Base-by-base conservation (phyloP, 2,888 invertebrate genomes). In the Heliconius charithonia region DNA sequence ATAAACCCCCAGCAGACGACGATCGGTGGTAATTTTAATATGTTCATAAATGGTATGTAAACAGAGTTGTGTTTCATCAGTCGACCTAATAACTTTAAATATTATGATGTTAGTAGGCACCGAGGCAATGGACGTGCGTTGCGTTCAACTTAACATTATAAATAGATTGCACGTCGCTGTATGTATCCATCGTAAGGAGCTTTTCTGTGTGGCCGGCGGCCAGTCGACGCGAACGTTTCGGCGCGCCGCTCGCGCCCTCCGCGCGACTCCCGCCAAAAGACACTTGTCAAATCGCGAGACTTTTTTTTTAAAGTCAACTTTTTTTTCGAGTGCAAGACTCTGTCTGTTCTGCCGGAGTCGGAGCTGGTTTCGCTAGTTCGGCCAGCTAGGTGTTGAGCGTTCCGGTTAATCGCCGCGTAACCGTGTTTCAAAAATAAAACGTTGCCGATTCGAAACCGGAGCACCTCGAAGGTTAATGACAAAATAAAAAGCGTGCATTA, bases 391-490 rank as follows among this genome's bases (percentile, higher is more conserved):
- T 84, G 88, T 88, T 86, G 85, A 86, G 85, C 87, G 87, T 83
- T 84, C 82, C 84, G 83, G 83, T 83, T 87, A 87, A 90, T 90
- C 89, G 88, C 86, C 89, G 87, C 90, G 91, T 92, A 91, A 91
- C 91, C 92, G 92, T 89, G 93, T 91, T 92, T 92, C 92, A 90
- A 92, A 93, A 94, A 94, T 93, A 94, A 93, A 93, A 90, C 92
- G 92, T 91, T 91, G 91, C 90, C 90, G 91, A 92, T 92, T 91
- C 91, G 91, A 91, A 93, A 92, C 91, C 92, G 92, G 93, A 93
- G 93, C 93, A 92, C 91, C 90, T 87, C 91, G 93, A 93, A 94
- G 94, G 93, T 93, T 93, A 93, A 93, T 93, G 93, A 93, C 92
- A 93, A 92, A 93, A 92, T 93, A 92, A 93, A 92, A 93, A 90